Conservation (phyloP, 2,888 invertebrate genomes). For the Cerceris ruficornis region DNA sequence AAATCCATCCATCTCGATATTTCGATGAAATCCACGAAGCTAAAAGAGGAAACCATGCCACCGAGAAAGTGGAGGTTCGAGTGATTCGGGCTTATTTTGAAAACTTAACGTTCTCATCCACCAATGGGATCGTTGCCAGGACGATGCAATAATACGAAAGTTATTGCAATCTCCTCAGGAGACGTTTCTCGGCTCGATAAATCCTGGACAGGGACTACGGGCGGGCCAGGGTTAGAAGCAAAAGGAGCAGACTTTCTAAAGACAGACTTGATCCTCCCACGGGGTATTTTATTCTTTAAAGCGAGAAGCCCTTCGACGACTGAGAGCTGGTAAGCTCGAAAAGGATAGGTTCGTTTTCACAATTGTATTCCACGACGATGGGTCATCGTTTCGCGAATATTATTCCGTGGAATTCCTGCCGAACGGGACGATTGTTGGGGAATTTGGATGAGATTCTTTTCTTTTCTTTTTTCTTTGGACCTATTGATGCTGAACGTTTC, state of each 20-base stretch:
- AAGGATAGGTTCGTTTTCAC: constrained; percentile 19
- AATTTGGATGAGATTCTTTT: too few relatives aligned
- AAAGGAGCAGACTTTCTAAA: constrained; percentile 39
- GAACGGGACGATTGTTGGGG: too few relatives aligned
- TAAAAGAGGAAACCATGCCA: not conserved
- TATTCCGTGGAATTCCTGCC: not conserved
- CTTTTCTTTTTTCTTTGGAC: too few relatives aligned
- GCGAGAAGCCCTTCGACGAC: constrained; percentile 28
- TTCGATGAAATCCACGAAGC: not conserved
- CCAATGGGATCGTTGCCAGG: constrained; percentile 56
- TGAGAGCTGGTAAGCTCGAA: not conserved
- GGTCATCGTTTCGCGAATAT: not conserved
- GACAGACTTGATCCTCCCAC: constrained; percentile 44
- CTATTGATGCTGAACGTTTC: too few relatives aligned
- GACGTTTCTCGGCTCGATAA: constrained; percentile 54
- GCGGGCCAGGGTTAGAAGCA: constrained; percentile 32
- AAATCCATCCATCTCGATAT: not conserved
- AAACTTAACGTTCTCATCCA: constrained; percentile 37
- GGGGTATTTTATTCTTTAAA: constrained; percentile 47
- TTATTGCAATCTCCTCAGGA: constrained; percentile 59
- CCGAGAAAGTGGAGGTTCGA: not conserved
- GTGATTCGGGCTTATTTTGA: constrained; percentile 5
- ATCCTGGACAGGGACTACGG: constrained; percentile 54
- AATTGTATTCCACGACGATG: not conserved
- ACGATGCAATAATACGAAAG: constrained; percentile 58